These are phyloP conservation scores for Ypsolopha scabrella DNA, from an alignment of 2,888 invertebrate genomes.

Conservation along the genomic window DNA sequence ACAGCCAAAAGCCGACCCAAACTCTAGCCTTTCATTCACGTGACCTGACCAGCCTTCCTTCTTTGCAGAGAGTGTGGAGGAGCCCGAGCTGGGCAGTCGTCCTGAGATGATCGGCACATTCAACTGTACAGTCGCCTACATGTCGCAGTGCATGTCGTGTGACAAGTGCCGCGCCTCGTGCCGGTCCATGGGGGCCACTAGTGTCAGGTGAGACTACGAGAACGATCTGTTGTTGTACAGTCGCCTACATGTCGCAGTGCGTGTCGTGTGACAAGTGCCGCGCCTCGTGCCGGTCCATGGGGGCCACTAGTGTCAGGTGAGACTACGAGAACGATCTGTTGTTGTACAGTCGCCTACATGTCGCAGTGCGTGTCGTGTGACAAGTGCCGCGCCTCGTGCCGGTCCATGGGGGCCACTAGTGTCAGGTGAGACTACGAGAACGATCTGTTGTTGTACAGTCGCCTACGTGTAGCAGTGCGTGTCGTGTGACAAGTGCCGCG, in stretches of 20 bases:
- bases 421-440: slow-evolving; percentile 45
- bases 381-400: slow-evolving; percentile 87
- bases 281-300: slow-evolving; percentile 85
- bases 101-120: slow-evolving; percentile 74
- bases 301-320: slow-evolving; percentile 75
- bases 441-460: slow-evolving; percentile 64
- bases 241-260: slow-evolving; percentile 91
- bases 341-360: slow-evolving; percentile 85
- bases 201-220: slow-evolving; percentile 61
- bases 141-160: slow-evolving; percentile 90
- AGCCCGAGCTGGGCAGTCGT: slow-evolving; percentile 70
- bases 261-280: slow-evolving; percentile 90
- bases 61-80: slow-evolving; percentile 73
- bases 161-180: slow-evolving; percentile 89
- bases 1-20: no score
- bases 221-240: slow-evolving; percentile 48
- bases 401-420: slow-evolving; percentile 85
- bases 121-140: slow-evolving; percentile 93
- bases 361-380: slow-evolving; percentile 89
- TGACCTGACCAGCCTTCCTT: slow-evolving; percentile 2
- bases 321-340: neutral
- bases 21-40: slow-evolving; percentile 3
- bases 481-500: slow-evolving; percentile 88
- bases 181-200: slow-evolving; percentile 84
- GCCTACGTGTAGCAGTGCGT: slow-evolving; percentile 91